Conservation (phyloP, 2,888 invertebrate species). For the Lepidochrysops patricia region DNA sequence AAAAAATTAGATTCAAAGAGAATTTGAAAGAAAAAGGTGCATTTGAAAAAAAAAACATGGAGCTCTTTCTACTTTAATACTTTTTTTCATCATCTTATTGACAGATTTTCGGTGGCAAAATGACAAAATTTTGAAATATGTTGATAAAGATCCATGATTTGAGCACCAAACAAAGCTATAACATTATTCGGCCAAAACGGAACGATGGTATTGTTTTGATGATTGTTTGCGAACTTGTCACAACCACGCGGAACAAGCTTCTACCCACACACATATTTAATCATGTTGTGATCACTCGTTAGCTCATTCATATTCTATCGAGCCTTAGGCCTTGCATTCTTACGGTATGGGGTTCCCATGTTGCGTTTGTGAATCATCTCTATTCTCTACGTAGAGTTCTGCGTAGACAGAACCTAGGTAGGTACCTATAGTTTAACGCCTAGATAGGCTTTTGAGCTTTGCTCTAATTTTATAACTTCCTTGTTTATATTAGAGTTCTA, state of each 20-base stretch:
- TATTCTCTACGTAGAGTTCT: neutral
- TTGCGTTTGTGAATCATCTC: neutral
- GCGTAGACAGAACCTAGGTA: neutral
- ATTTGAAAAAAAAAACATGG: neutral
- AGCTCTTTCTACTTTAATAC: too few relatives aligned
- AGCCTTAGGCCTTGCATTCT: neutral
- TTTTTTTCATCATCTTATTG: too few relatives aligned
- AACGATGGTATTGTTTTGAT: neutral
- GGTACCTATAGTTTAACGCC: too few relatives aligned
- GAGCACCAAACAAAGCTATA: neutral
- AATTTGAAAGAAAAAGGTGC: neutral
- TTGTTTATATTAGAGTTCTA: too few relatives aligned
- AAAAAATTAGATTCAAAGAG: too few relatives aligned
- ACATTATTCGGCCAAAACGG: neutral
- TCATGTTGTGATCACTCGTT: conserved; percentile 1
- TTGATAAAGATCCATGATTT: neutral
- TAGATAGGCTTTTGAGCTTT: too few relatives aligned
- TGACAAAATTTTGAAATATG: neutral
- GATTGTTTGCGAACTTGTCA: conserved; percentile 9
- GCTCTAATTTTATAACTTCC: too few relatives aligned
- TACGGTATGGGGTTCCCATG: neutral
- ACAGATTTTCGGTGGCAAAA: neutral
- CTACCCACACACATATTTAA: conserved; percentile 17
- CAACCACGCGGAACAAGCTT: conserved; percentile 26
- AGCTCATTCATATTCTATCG: conserved; percentile 9